A percentile compares a stretch with the other conserved stretches of the same genome.
phyloP scores from a whole-genome alignment of 2,797 vertebrate genomes.

The Carapus acus region DNA sequence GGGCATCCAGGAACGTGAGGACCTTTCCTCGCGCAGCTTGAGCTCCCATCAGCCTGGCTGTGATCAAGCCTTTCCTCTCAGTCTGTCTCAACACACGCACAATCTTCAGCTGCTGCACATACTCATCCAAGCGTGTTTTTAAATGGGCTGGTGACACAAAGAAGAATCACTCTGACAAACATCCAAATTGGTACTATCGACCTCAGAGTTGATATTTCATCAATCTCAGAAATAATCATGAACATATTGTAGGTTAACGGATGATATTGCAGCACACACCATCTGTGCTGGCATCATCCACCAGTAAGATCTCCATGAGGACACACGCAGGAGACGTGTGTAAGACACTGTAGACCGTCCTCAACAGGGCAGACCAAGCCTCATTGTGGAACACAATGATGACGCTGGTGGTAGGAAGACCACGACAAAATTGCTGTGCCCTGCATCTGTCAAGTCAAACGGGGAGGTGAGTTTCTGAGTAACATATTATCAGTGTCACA shows the following conservation, averaged over 20 bases:
- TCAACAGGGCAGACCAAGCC: conserved; percentile 78
- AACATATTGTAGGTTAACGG: no score
- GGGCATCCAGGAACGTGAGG: conserved; percentile 96
- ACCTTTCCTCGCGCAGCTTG: conserved; percentile 82
- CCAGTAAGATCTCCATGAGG: conserved; percentile 77
- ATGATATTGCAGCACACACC: no score
- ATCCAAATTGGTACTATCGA: no score
- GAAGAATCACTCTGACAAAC: no score
- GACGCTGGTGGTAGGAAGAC: conserved; percentile 77
- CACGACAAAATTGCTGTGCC: conserved; percentile 76
- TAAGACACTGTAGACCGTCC: conserved; percentile 79
- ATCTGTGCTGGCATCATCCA: conserved; percentile 82
- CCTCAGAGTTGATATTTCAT: no score
- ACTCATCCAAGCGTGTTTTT: conserved; percentile 85
- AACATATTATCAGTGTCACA: no score
- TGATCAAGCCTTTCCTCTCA: conserved; percentile 90
- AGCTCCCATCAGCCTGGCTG: conserved; percentile 91
- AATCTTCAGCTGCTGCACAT: conserved; percentile 84
- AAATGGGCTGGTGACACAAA: conserved; percentile 96
- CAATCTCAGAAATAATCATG: no score
- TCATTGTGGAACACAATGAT: conserved; percentile 85
- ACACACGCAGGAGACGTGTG: conserved; percentile 74
- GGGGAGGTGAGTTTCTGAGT: neutral
- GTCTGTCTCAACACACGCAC: conserved; percentile 90
- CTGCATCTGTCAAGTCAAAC: conserved; percentile 66